Percentiles rank a stretch among this genome's conserved stretches.
Evolutionary conservation across 2,888 invertebrate species (phyloP).

Genomic region (Sclerodermus sp.): DNA sequence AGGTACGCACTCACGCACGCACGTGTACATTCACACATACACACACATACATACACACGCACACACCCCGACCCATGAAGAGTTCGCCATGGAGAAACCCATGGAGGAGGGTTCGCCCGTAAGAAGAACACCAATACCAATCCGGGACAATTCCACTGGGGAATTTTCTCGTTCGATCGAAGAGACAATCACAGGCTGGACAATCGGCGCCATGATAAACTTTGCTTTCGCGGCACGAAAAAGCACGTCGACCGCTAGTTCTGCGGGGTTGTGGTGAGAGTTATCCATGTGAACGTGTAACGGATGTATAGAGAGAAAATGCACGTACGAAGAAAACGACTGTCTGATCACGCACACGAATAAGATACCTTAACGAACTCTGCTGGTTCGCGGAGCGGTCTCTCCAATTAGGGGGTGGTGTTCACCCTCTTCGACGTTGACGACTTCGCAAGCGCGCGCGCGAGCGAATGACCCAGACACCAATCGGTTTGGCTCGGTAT

Average conservation of each 20-base stretch:
- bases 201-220: constrained; percentile 3
- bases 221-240: constrained; percentile 13
- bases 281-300: constrained; percentile 13
- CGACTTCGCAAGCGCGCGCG: constrained; percentile 7
- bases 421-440: constrained; percentile 2
- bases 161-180: not conserved
- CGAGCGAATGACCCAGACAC: too few species aligned
- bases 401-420: not conserved
- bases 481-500: too few species aligned
- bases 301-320: constrained; percentile 14
- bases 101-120: too few species aligned
- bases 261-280: not conserved
- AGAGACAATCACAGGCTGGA: not conserved
- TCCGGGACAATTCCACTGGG: not conserved
- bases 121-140: not conserved
- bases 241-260: not conserved
- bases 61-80: not conserved
- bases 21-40: too few species aligned
- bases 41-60: not conserved
- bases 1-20: not conserved
- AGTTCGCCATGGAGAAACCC: too few species aligned
- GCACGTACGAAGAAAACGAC: constrained; percentile 27
- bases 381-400: too few species aligned
- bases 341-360: constrained; percentile 18
- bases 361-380: not conserved